Conservation (phyloP, 2,113 vertebrate genomes). For the cattle (Bos taurus) region ARS-UCD2.0 NC_037333.1:48403001-48403500, state of each 20-base stretch:
- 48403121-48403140: background rate
- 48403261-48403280: background rate
- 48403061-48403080: background rate
- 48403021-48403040: background rate
- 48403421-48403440: background rate
- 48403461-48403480: background rate
- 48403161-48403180: background rate
- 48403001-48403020: background rate
- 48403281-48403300: background rate
- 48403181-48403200: background rate
- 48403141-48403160: rapidly evolving
- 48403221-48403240: background rate
- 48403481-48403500: background rate
- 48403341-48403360: background rate
- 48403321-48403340: background rate
- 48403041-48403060: background rate
- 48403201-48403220: background rate
- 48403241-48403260: background rate
- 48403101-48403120: background rate
- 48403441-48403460: background rate
- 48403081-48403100: background rate
- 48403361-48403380: background rate
- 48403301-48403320: background rate
- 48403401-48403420: background rate
- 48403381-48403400: background rate